Conservation (phyloP, 2,888 invertebrate species). For the Rotaria sp. region DNA sequence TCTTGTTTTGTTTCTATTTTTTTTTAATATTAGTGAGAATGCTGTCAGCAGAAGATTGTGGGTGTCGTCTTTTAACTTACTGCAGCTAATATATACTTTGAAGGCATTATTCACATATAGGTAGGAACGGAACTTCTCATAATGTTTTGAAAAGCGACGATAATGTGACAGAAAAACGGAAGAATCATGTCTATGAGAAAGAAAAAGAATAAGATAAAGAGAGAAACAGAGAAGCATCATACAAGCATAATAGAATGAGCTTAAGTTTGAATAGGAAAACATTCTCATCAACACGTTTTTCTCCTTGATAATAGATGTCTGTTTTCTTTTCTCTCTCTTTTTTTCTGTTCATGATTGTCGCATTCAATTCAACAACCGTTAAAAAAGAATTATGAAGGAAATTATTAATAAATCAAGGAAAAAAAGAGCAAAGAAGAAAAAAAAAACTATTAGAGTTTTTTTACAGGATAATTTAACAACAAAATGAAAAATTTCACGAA, state of each 20-base stretch:
- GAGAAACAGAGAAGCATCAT: neutral
- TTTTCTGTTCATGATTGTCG: neutral
- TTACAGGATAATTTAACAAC: too few relatives aligned
- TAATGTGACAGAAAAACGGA: neutral
- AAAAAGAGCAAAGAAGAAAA: neutral
- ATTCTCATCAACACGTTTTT: neutral
- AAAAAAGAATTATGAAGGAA: neutral
- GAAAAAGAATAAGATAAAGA: neutral
- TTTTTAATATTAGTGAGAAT: neutral
- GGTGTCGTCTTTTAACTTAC: neutral
- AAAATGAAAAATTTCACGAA: too few relatives aligned
- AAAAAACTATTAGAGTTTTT: neutral
- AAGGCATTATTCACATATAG: neutral
- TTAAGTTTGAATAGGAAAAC: neutral
- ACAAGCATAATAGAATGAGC: neutral
- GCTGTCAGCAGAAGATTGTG: neutral
- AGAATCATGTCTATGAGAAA: slow-evolving; percentile 9
- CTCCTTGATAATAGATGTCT: neutral
- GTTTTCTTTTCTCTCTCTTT: neutral
- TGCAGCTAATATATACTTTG: neutral
- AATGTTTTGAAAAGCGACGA: slow-evolving; percentile 10
- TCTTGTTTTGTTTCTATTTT: neutral
- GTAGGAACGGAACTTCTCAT: neutral
- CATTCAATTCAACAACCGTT: neutral
- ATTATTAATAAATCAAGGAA: neutral